These are phyloP conservation scores for Rousettus madagascariensis DNA, from an alignment of 2,797 vertebrate species.

Conservation along the genomic window DNA sequence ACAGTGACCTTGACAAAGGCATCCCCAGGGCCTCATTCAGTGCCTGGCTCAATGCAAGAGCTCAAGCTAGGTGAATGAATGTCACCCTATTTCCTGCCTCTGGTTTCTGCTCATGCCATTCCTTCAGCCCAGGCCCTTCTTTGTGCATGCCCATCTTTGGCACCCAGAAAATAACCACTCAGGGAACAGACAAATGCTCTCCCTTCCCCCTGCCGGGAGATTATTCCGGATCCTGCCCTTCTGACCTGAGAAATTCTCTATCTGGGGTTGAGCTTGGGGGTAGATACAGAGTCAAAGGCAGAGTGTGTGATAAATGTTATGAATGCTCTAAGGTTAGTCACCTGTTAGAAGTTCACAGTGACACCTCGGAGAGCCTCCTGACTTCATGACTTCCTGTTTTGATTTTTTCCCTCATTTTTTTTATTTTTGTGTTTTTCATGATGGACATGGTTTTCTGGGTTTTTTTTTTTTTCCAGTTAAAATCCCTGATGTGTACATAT, in stretches of 20 bases:
- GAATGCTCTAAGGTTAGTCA: background rate
- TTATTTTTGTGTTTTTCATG: background rate
- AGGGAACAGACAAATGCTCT: background rate
- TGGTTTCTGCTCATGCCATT: background rate
- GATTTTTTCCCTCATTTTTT: background rate
- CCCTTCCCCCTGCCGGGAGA: background rate
- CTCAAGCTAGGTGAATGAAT: background rate
- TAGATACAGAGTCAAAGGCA: background rate
- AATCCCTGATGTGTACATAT: background rate
- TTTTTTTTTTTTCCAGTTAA: background rate
- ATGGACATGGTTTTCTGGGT: background rate
- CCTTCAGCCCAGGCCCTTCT: background rate
- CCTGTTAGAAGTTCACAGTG: background rate
- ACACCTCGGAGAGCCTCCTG: background rate
- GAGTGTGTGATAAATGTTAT: background rate
- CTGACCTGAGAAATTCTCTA: background rate
- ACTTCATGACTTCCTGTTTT: background rate
- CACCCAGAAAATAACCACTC: background rate
- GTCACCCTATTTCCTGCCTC: background rate
- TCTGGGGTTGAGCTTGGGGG: background rate
- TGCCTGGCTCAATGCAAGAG: background rate
- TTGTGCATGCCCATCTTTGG: background rate
- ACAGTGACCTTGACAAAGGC: background rate
- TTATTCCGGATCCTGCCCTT: background rate
- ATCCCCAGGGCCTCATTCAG: background rate